Evolutionary conservation across 37 sponge, comb jelly and placozoan species (phyloP), one percentile per base, ranked within the genome.

Genomic region (Ephydatia muelleri): DNA sequence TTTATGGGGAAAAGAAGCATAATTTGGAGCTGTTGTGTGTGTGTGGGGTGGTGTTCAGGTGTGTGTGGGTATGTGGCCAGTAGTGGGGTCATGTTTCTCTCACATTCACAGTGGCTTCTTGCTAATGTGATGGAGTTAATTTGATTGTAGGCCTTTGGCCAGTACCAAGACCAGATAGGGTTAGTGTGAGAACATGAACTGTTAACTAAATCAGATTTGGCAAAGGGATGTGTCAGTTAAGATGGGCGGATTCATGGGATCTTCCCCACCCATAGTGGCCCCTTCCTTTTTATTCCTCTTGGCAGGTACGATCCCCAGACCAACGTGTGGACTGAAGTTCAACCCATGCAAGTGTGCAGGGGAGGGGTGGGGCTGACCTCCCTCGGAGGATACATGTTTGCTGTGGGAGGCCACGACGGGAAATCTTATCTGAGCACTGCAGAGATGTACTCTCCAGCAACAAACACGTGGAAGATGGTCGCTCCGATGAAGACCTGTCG

Each of bases 321-420:
- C 21, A 88, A 95, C 68, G 71, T 38, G 26, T 98, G 99, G 99
- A 67, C 76, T 49, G 85, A 85, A 64, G 87, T 98, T 31, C 78
- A 83, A 22, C 67, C 92, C 34, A 95, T 98, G 99, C 85, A 90
- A 38, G 80, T 89, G 25, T 92, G 90, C 49, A 88, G 99, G 23
- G 97, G 97, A 26, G 93, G 97, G 2, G 91, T 96, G 30, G 99
- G 99, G 16, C 91, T 96, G 43, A 86, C 95, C 2, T 80, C 87
- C 5, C 72, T 96, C 29, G 97, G 97, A 23, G 88, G 95, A 3
- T 94, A 92, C 83, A 80, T 96, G 75, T 93, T 88, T 84, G 97
- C 97, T 5, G 89, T 96, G 33, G 97, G 97, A 0, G 97, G 97
- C 1, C 97, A 96, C 72, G 92, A 96, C 65, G 97, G 97, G 16